phyloP scores from a whole-genome alignment of 2,113 vertebrate genomes.

The Alouatta palliata region DNA sequence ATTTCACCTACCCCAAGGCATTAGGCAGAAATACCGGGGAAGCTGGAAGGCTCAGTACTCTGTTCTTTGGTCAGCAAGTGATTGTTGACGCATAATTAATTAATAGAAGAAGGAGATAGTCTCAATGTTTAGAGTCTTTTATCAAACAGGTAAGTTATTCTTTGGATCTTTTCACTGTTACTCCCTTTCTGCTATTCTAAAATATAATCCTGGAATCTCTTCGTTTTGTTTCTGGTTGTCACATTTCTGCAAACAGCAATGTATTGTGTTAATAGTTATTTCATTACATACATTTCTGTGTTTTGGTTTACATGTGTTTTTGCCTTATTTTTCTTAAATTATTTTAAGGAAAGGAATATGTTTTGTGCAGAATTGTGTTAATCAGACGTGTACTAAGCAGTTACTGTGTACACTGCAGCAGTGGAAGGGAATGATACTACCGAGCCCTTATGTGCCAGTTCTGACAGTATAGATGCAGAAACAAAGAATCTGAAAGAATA shows the following conservation, averaged over 20 bases:
- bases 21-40: conserved; percentile 11
- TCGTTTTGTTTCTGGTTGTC: background rate
- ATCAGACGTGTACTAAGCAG: background rate
- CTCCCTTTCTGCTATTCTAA: background rate
- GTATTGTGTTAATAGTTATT: background rate
- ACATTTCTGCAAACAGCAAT: background rate
- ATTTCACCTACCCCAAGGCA: background rate
- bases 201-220: background rate
- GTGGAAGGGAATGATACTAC: background rate
- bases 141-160: background rate
- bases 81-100: background rate
- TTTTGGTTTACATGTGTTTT: background rate
- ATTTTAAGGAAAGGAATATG: background rate
- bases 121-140: background rate
- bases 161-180: background rate
- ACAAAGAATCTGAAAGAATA: background rate
- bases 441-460: background rate
- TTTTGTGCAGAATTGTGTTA: background rate
- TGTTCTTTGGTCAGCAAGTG: background rate
- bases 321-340: background rate
- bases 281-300: background rate
- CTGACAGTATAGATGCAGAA: background rate
- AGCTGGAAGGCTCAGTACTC: background rate
- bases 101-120: background rate
- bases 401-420: background rate